These are phyloP conservation scores for Antheraea pernyi DNA, from an alignment of 1,140 invertebrate species.

Conservation along the genomic window DNA sequence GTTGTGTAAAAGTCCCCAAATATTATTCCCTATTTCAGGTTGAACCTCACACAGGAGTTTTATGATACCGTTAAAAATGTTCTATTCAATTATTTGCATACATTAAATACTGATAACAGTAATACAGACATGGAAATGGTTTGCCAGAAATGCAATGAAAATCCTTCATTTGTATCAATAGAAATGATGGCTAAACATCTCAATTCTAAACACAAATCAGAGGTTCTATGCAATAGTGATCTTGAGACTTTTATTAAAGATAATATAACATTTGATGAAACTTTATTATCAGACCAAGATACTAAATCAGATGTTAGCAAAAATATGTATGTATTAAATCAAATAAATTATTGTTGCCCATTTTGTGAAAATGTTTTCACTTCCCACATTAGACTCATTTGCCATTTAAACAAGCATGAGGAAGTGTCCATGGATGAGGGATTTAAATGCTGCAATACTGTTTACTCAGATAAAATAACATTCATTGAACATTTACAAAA, in stretches of 20 bases:
- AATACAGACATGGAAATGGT: constrained; percentile 43
- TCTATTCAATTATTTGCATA: constrained; percentile 38
- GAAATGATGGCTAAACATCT: constrained; percentile 44
- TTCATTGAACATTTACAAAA: constrained; percentile 47
- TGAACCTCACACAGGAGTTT: constrained; percentile 14
- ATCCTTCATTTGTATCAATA: constrained; percentile 21
- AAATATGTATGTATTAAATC: not conserved
- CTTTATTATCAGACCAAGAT: constrained; percentile 27
- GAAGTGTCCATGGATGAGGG: constrained; percentile 37
- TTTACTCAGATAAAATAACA: constrained; percentile 34
- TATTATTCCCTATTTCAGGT: constrained; percentile 37
- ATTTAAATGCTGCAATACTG: constrained; percentile 40
- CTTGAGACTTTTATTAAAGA: constrained; percentile 48
- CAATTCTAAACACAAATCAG: constrained; percentile 25
- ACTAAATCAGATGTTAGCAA: not conserved
- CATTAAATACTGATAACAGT: constrained; percentile 35
- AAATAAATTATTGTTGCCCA: constrained; percentile 44
- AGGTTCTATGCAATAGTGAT: constrained; percentile 11
- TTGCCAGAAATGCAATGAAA: constrained; percentile 48
- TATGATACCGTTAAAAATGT: constrained; percentile 38
- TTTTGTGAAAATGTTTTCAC: constrained; percentile 59
- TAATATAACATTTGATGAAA: constrained; percentile 54
- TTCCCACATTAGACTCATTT: constrained; percentile 43
- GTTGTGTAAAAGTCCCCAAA: not conserved
- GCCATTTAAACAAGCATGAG: constrained; percentile 52